Base-by-base conservation (phyloP, 1,140 invertebrate species). In the Globodera ellingtonae region DNA sequence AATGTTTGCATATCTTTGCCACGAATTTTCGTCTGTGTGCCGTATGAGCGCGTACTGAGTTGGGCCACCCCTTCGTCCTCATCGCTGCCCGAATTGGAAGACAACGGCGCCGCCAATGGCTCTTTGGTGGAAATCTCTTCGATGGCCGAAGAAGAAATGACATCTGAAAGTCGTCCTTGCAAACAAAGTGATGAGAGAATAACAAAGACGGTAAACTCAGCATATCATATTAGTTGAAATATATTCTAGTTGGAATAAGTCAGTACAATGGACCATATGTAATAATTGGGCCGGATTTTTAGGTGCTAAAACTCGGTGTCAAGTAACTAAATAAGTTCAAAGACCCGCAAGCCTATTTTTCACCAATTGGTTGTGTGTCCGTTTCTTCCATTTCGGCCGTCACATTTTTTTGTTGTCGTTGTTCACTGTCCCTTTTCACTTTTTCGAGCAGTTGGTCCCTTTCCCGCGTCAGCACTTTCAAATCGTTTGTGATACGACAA, bases 1-100 rank as follows among this genome's bases (percentile, higher is more conserved):
- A 77, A 69, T 24, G 24, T 18, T 21, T 44, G n/a, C 62, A 77
- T 44, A 21, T 67, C 62, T 24, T 77, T 77, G 46, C 65, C 6
- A 4, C 62, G 62, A n/a, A 77, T 77, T 67, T 46, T 50, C 47
- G 75, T 77, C 35, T 77, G 75, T 35, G 62, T 21, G 24, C 21
- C 50, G 46, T 24, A 47, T 8, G 18, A 47, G 44, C 35, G 75
- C 13, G 18, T 48, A n/a, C n/a, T 67, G 72, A 70, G 67, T 47
- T 47, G 10, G 67, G 67, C 67, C 35, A 70, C 67, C 35, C 67
- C 67, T 35, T 70, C 67, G 35, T 44, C 67, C 10, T 70, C 67
- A 18, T 70, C 67, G n/a, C 46, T 47, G 21, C 67, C 46, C 46
- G 67, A 15, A 62, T 62, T 62, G 18, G 56, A 62, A 6, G 56